These are phyloP conservation scores for Drosophila diplacantha DNA, from an alignment of 2,888 invertebrate species.

Conservation along the genomic window DNA sequence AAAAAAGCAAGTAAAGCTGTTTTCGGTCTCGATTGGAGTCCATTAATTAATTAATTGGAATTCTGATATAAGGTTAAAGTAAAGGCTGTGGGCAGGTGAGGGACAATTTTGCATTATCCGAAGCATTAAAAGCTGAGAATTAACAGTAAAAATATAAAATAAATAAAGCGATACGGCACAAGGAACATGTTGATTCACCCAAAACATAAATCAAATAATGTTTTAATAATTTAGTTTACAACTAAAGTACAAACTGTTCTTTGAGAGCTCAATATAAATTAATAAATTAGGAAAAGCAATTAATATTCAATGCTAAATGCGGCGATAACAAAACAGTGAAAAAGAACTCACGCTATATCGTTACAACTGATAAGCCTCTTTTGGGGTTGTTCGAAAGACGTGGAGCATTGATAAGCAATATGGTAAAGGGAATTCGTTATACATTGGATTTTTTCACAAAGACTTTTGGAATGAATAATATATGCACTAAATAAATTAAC, in stretches of 20 bases:
- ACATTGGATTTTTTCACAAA: slow-evolving; percentile 31
- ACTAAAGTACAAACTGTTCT: slow-evolving; percentile 22
- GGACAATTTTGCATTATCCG: slow-evolving; percentile 13
- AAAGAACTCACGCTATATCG: slow-evolving; percentile 23
- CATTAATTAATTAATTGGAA: slow-evolving; percentile 10
- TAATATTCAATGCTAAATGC: slow-evolving; percentile 32
- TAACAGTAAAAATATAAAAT: slow-evolving; percentile 9
- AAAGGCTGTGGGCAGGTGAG: background rate
- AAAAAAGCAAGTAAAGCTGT: slow-evolving; percentile 54
- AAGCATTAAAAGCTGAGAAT: slow-evolving; percentile 14
- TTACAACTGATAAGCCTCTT: slow-evolving; percentile 49
- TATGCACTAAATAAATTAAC: slow-evolving; percentile 63
- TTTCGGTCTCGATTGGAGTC: slow-evolving; percentile 17
- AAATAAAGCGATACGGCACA: slow-evolving; percentile 54
- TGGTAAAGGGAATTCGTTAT: slow-evolving; percentile 27
- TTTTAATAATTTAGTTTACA: slow-evolving; percentile 21
- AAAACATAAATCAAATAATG: slow-evolving; percentile 13
- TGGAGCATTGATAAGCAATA: slow-evolving; percentile 20
- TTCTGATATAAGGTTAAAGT: background rate
- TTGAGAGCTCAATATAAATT: slow-evolving; percentile 8
- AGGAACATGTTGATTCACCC: slow-evolving; percentile 51
- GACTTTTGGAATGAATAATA: slow-evolving; percentile 50
- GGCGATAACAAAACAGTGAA: slow-evolving; percentile 32
- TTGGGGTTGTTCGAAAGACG: slow-evolving; percentile 14
- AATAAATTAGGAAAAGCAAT: slow-evolving; percentile 28